Evolutionary conservation across 1,140 invertebrate species (phyloP).

Genomic region (Drosophila subobscura): DNA sequence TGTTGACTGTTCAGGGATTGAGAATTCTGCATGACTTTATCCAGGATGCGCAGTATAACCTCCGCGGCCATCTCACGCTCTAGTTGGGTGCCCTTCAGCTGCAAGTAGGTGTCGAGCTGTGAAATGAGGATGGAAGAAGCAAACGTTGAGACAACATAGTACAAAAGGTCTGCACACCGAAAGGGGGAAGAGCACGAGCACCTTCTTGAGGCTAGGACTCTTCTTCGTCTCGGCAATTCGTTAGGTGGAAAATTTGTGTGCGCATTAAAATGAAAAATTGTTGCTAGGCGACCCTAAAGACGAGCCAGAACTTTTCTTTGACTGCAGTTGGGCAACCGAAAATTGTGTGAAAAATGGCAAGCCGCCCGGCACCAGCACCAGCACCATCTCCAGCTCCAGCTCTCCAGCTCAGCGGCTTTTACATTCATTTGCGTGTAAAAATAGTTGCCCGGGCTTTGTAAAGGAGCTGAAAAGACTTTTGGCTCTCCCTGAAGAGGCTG

Average conservation of each 20-base stretch:
- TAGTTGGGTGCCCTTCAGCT: constrained; percentile 82
- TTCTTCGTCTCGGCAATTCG: constrained; percentile 47
- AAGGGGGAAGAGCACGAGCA: constrained; percentile 1
- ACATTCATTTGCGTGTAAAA: constrained; percentile 75
- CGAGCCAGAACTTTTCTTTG: constrained; percentile 56
- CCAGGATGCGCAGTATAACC: constrained; percentile 81
- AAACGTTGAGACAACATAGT: constrained; percentile 40
- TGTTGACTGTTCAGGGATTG: constrained; percentile 83
- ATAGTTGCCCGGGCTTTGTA: constrained; percentile 55
- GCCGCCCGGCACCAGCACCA: constrained; percentile 30
- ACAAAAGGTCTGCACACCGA: constrained; percentile 31
- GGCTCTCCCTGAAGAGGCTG: constrained; percentile 27
- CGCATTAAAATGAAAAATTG: constrained; percentile 83
- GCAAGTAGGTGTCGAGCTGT: constrained; percentile 82
- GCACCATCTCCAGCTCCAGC: too few relatives aligned
- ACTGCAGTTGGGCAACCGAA: constrained; percentile 55
- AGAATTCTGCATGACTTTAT: constrained; percentile 83
- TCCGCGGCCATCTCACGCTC: constrained; percentile 83
- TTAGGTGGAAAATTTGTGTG: constrained; percentile 78
- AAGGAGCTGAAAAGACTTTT: constrained; percentile 13
- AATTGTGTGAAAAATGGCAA: constrained; percentile 79
- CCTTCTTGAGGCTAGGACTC: constrained; percentile 3
- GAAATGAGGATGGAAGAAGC: constrained; percentile 57
- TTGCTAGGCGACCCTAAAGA: constrained; percentile 54
- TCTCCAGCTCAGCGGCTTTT: constrained; percentile 26